phyloP scores from a whole-genome alignment of 2,113 vertebrate species.

The Lophotis ruficrista region DNA sequence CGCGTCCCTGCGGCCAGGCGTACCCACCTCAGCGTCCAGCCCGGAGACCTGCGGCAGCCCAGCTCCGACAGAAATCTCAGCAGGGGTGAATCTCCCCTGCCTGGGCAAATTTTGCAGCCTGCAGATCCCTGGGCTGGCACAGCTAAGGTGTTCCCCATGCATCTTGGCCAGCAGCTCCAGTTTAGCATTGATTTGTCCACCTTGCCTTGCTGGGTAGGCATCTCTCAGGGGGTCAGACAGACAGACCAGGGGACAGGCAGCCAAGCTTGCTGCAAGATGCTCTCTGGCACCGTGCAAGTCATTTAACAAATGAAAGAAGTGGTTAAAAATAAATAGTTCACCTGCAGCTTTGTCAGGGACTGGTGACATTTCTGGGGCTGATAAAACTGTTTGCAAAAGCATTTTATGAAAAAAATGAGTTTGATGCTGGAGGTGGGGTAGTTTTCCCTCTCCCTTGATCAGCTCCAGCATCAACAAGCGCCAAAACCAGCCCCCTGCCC shows the following conservation, averaged over 20 bases:
- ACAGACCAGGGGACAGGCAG: not conserved
- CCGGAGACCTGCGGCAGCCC: not conserved
- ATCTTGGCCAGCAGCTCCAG: not conserved
- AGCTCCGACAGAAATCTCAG: not conserved
- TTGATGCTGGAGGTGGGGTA: not conserved
- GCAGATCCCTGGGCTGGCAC: not conserved
- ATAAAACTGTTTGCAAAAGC: not conserved
- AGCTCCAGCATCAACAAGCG: not conserved
- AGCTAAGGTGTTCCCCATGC: not conserved
- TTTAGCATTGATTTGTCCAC: not conserved
- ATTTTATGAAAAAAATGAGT: not conserved
- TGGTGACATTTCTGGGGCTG: not conserved
- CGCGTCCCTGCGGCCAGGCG: not conserved
- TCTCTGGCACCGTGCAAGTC: not conserved
- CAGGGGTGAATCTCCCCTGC: not conserved
- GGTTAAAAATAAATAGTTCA: not conserved
- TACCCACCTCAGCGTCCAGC: not conserved
- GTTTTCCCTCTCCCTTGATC: not conserved
- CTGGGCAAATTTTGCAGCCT: not conserved
- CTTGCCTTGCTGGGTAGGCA: not conserved
- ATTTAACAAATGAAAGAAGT: not conserved
- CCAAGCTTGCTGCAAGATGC: not conserved
- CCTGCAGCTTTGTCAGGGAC: not conserved
- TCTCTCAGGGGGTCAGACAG: accelerated
- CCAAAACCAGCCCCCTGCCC: not conserved